These are phyloP conservation scores for Hiodon tergisus DNA, from an alignment of 2,113 vertebrate species.

Conservation along the genomic window DNA sequence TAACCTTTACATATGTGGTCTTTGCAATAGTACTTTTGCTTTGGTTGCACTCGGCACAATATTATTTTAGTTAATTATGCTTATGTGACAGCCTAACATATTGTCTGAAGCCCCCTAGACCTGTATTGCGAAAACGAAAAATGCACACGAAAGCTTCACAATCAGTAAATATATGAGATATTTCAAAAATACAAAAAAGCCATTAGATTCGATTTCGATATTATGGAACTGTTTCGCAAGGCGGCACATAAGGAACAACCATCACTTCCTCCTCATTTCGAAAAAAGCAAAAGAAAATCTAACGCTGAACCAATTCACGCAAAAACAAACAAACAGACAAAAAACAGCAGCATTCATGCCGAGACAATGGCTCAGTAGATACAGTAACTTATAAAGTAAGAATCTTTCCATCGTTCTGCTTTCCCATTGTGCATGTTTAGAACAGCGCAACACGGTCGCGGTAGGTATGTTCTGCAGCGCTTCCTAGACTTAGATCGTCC, in stretches of 20 bases:
- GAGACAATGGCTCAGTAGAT: slow-evolving; percentile 35
- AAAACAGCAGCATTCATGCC: slow-evolving; percentile 39
- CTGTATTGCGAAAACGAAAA: background rate
- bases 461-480: slow-evolving; percentile 48
- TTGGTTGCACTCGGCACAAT: slow-evolving; percentile 54
- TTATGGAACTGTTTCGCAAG: slow-evolving; percentile 24
- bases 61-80: slow-evolving; percentile 7
- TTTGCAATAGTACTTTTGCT: slow-evolving; percentile 28
- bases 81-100: slow-evolving; percentile 5
- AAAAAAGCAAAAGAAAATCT: slow-evolving; percentile 36
- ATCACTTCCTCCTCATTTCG: slow-evolving; percentile 50
- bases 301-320: slow-evolving; percentile 57
- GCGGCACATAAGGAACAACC: slow-evolving; percentile 67
- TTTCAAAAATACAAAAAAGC: slow-evolving; percentile 12
- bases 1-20: slow-evolving; percentile 48
- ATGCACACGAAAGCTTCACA: background rate
- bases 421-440: slow-evolving; percentile 56
- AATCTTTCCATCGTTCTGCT: slow-evolving; percentile 50
- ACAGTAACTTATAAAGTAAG: slow-evolving; percentile 37
- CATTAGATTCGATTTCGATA: slow-evolving; percentile 18
- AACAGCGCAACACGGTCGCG: slow-evolving; percentile 50
- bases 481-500: slow-evolving; percentile 60
- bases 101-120: background rate
- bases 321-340: background rate
- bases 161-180: background rate